These are phyloP conservation scores for Protomyctophum bolini DNA, from an alignment of 2,113 vertebrate species.

Conservation along the genomic window DNA sequence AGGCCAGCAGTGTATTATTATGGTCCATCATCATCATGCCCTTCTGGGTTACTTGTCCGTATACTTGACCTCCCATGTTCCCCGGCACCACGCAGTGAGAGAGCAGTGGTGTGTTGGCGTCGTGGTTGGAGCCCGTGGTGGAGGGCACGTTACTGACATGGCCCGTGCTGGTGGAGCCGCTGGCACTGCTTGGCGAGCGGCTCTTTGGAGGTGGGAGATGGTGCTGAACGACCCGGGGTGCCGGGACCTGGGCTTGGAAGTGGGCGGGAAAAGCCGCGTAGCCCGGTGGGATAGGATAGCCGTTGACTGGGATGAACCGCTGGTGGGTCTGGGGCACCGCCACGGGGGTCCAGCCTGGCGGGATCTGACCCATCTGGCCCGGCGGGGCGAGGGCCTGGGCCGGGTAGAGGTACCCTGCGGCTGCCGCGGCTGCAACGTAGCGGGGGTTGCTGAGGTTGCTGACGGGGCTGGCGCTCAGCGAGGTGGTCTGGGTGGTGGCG, in stretches of 20 bases:
- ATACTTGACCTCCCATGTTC: slow-evolving; percentile 81
- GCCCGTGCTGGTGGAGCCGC: slow-evolving; percentile 96
- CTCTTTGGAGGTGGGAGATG: slow-evolving; percentile 97
- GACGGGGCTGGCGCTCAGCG: slow-evolving; percentile 95
- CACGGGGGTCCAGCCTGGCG: slow-evolving; percentile 77
- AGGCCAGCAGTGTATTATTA: slow-evolving; percentile 75
- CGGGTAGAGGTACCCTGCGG: slow-evolving; percentile 87
- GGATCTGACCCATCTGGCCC: slow-evolving; percentile 87
- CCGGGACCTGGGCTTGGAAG: slow-evolving; percentile 77
- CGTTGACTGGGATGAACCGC: slow-evolving; percentile 95
- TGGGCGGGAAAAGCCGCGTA: slow-evolving; percentile 96
- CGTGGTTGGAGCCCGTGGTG: slow-evolving; percentile 96
- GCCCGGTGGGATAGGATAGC: slow-evolving; percentile 93
- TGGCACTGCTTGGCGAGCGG: slow-evolving; percentile 96
- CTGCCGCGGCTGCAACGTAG: slow-evolving; percentile 79
- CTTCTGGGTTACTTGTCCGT: slow-evolving; percentile 90
- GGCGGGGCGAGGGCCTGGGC: slow-evolving; percentile 84
- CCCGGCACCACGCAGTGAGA: slow-evolving; percentile 89
- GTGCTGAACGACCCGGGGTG: slow-evolving; percentile 90
- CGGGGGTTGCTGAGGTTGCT: slow-evolving; percentile 96
- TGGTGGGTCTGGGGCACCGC: slow-evolving; percentile 87
- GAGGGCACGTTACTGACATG: slow-evolving; percentile 95
- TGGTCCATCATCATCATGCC: slow-evolving; percentile 86
- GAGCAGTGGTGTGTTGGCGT: slow-evolving; percentile 94
- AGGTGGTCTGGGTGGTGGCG: slow-evolving; percentile 98